A percentile compares a stretch with the other conserved stretches of the same genome.
phyloP scores from a whole-genome alignment of 2,888 invertebrate species.

The Nymphalis urticae region DNA sequence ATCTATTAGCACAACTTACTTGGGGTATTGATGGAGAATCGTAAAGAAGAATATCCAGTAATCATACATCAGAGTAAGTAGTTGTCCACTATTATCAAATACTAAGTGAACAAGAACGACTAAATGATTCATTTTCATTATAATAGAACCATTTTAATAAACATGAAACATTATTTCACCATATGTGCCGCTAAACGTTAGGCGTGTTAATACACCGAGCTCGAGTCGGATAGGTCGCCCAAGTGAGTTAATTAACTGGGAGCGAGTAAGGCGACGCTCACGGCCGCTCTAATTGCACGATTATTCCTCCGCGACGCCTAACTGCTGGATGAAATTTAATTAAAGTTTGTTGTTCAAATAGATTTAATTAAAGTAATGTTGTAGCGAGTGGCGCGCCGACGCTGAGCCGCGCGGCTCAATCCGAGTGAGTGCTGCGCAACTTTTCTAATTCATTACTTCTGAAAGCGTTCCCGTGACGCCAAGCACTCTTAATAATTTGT shows the following conservation, averaged over 20 bases:
- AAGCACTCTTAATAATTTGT: slow-evolving; percentile 82
- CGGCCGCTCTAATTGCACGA: slow-evolving; percentile 82
- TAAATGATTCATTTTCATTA: not conserved
- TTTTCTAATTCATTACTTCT: slow-evolving; percentile 82
- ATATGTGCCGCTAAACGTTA: slow-evolving; percentile 10
- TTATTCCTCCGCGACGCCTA: slow-evolving; percentile 81
- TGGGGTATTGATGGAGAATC: too few species aligned
- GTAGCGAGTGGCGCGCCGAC: slow-evolving; percentile 73
- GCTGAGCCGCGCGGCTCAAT: slow-evolving; percentile 75
- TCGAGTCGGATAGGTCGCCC: slow-evolving; percentile 65
- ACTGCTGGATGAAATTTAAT: slow-evolving; percentile 83
- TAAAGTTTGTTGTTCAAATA: slow-evolving; percentile 84
- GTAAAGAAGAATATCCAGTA: too few species aligned
- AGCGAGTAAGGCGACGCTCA: slow-evolving; percentile 81
- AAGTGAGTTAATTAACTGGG: slow-evolving; percentile 81
- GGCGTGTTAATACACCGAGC: slow-evolving; percentile 51
- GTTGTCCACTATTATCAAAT: too few species aligned
- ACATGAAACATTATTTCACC: slow-evolving; percentile 9
- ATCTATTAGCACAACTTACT: too few species aligned
- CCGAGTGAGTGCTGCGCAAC: slow-evolving; percentile 81
- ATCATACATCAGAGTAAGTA: too few species aligned
- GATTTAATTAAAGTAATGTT: slow-evolving; percentile 83
- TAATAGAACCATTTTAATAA: slow-evolving; percentile 1
- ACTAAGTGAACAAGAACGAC: too few species aligned
- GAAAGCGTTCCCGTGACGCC: slow-evolving; percentile 81